Base-by-base conservation (phyloP, 2,797 vertebrate genomes). In the Dallia pectoralis region DNA sequence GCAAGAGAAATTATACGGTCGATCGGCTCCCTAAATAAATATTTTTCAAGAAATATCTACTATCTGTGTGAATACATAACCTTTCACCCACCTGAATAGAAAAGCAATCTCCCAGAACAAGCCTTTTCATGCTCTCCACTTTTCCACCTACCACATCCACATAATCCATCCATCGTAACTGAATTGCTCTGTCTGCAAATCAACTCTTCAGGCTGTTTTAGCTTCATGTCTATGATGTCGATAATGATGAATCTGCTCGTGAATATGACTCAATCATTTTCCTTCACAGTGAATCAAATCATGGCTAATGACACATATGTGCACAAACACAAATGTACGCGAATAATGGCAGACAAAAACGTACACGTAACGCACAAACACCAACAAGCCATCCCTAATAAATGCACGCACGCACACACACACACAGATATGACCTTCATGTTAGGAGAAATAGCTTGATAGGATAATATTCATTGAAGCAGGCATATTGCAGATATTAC, bases 341-440 rank as follows among this genome's bases (percentile, higher is more conserved):
- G 18, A 14, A 29, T 27, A 30, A 25, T 4, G 25, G 9, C 62
- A 48, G 56, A 63, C 11, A 51, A 47, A 36, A 64, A 59, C 65
- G 40, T 65, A 56, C 68, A 22, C 49, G 30, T 67, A n/a, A 71
- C 51, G 47, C 29, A 78, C 78, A 80, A 4, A 47, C 27, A 36
- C 19, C 15, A 6, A 44, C 67, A 12, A 47, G 7, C 36, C 33
- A 64, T 44, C 12, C 44, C 18, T 25, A n/a, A n/a, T 16, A 25
- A 29, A 15, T 22, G 9, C 66, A 48, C 12, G 14, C 36, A 25
- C 62, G 36, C 32, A 36, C 30, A 25, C 53, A 73, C 11, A 27
- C 71, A 47, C 44, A 56, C 44, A 67, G 61, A 44, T 32, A 25
- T 84, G 84, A 85, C 89, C 88, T 89, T 89, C 79, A 81, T 71